phyloP scores from a whole-genome alignment of 1,140 invertebrate genomes.

The Lethrus apterus region DNA sequence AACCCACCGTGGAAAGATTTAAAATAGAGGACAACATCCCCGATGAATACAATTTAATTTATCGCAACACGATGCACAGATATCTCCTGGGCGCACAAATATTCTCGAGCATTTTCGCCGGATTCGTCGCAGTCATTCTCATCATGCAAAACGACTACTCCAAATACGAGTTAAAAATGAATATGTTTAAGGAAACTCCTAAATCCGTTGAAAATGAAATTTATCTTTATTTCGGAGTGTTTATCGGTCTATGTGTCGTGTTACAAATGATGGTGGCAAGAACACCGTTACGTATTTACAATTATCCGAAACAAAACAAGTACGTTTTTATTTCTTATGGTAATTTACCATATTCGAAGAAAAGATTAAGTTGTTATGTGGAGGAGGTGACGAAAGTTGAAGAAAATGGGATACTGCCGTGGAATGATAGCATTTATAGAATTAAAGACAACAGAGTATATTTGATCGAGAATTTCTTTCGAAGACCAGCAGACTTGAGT shows the following conservation, averaged over 20 bases:
- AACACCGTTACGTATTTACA: constrained; percentile 30
- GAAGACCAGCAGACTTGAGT: constrained; percentile 32
- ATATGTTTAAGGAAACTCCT: background rate
- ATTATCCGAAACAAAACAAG: constrained; percentile 20
- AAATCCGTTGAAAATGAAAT: constrained; percentile 17
- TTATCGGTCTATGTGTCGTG: constrained; percentile 18
- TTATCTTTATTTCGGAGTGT: constrained; percentile 16
- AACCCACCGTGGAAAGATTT: constrained; percentile 13
- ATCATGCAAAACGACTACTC: constrained; percentile 3
- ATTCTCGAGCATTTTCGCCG: constrained; percentile 15
- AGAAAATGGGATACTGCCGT: constrained; percentile 16
- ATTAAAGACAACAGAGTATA: constrained; percentile 22
- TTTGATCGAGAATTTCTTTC: constrained; percentile 31
- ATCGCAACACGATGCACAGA: constrained; percentile 27
- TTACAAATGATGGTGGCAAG: constrained; percentile 22
- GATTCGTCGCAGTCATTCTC: constrained; percentile 12
- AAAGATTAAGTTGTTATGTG: constrained; percentile 15
- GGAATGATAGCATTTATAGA: constrained; percentile 20
- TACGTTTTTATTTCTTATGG: constrained; percentile 27
- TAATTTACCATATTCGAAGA: constrained; percentile 20
- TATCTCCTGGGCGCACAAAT: constrained; percentile 24
- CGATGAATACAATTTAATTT: constrained; percentile 29
- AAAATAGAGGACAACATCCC: constrained; percentile 29
- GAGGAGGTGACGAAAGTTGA: constrained; percentile 19
- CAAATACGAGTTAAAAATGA: constrained; percentile 1